Conservation (phyloP, 2,888 invertebrate genomes). For the Mayetiola destructor region DNA sequence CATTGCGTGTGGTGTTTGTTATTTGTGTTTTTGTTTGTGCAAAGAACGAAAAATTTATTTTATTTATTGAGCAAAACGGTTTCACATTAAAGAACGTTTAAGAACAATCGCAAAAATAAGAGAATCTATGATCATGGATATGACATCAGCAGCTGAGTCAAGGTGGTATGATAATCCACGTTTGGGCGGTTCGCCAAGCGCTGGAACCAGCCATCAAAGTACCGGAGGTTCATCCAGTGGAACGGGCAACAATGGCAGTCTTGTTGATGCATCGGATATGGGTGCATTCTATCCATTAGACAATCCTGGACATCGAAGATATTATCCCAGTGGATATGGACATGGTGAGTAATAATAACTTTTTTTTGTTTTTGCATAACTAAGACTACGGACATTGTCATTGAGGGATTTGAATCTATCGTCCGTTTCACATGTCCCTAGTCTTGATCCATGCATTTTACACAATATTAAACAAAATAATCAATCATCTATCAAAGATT, state of each 20-base stretch:
- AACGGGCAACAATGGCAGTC: constrained; percentile 21
- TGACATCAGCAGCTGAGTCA: constrained; percentile 37
- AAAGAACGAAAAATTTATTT: background rate
- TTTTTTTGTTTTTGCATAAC: too few relatives aligned
- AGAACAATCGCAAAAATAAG: background rate
- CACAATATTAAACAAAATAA: too few relatives aligned
- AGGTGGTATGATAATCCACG: constrained; percentile 37
- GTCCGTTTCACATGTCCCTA: too few relatives aligned
- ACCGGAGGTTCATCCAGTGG: constrained; percentile 24
- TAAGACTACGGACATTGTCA: too few relatives aligned
- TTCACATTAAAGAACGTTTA: background rate
- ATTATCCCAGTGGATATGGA: constrained; percentile 35
- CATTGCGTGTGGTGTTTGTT: background rate
- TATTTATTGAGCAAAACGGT: background rate
- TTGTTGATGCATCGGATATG: constrained; percentile 35
- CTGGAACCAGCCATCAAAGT: constrained; percentile 30
- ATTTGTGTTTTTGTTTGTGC: background rate
- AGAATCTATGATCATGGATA: constrained; percentile 28
- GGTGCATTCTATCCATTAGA: constrained; percentile 36
- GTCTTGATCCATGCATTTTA: too few relatives aligned
- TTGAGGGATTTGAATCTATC: too few relatives aligned
- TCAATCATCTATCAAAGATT: too few relatives aligned
- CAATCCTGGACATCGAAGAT: constrained; percentile 34
- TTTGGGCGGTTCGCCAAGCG: constrained; percentile 34
- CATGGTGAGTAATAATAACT: constrained; percentile 27